These are phyloP conservation scores for Corythornis cristatus DNA, from an alignment of 2,113 vertebrate species.

Conservation along the genomic window DNA sequence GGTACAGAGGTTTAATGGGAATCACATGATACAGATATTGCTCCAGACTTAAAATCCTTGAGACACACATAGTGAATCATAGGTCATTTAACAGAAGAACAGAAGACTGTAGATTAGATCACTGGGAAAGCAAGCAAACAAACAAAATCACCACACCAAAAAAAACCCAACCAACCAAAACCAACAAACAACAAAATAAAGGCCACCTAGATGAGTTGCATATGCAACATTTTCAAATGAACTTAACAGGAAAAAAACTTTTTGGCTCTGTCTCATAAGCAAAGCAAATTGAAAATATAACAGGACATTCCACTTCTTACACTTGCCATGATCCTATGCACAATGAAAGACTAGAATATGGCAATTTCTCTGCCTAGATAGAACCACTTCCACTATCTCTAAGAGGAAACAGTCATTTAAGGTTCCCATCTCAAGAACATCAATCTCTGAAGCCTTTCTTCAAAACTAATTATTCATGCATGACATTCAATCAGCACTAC, in stretches of 20 bases:
- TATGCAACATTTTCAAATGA: background rate
- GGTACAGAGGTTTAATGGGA: background rate
- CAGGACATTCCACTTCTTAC: conserved; percentile 13
- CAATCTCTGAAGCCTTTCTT: background rate
- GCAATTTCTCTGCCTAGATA: background rate
- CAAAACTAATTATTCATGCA: conserved; percentile 27
- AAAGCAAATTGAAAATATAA: conserved; percentile 29
- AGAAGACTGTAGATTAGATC: background rate
- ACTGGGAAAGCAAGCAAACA: background rate
- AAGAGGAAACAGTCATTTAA: conserved; percentile 7
- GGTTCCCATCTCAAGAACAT: conserved; percentile 22
- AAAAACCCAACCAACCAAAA: too few species aligned
- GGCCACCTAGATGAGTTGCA: background rate
- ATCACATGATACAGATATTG: background rate
- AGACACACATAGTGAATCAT: background rate
- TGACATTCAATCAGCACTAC: background rate
- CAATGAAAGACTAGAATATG: background rate
- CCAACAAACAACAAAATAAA: background rate
- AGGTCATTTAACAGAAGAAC: background rate
- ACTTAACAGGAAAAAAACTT: background rate
- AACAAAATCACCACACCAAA: too few species aligned
- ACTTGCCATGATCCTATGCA: background rate
- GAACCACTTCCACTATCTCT: background rate
- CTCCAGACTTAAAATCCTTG: background rate
- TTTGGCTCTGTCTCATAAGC: background rate